A percentile compares a stretch with the other conserved stretches of the same genome.
phyloP scores from a whole-genome alignment of 2,888 invertebrate species.

The Ferrisia virgata region DNA sequence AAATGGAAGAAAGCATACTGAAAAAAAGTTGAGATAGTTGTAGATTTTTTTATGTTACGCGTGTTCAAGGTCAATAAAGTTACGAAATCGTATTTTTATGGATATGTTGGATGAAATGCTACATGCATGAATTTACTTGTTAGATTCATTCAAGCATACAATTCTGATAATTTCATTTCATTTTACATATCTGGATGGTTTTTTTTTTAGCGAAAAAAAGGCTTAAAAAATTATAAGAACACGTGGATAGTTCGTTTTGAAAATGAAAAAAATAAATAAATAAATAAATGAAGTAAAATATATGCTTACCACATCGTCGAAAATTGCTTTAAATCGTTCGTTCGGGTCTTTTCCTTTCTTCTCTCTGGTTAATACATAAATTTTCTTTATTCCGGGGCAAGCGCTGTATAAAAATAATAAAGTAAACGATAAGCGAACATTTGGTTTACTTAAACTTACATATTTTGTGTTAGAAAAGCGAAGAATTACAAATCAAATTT shows the following conservation, averaged over 20 bases:
- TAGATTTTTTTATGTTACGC: no score
- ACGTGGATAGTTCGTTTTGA: neutral
- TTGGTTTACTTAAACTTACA: neutral
- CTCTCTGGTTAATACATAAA: conserved; percentile 48
- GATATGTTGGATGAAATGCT: no score
- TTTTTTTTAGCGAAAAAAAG: no score
- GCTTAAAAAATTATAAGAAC: no score
- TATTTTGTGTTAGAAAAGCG: neutral
- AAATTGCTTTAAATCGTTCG: conserved; percentile 48
- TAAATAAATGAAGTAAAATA: neutral
- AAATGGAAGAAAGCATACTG: no score
- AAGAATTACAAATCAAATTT: neutral
- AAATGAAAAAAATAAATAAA: neutral
- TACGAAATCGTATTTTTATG: no score
- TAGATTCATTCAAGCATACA: no score
- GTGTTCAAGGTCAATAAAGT: no score
- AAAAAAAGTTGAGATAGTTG: no score
- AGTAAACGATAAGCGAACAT: neutral
- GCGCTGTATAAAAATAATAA: conserved; percentile 42
- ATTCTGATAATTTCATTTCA: no score
- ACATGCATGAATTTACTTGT: no score
- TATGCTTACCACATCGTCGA: conserved; percentile 47
- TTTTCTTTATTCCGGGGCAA: conserved; percentile 47
- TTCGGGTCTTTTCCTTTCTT: conserved; percentile 47
- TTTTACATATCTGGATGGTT: no score